These are phyloP conservation scores for Halictus ligatus DNA, from an alignment of 2,888 invertebrate species.

Conservation along the genomic window DNA sequence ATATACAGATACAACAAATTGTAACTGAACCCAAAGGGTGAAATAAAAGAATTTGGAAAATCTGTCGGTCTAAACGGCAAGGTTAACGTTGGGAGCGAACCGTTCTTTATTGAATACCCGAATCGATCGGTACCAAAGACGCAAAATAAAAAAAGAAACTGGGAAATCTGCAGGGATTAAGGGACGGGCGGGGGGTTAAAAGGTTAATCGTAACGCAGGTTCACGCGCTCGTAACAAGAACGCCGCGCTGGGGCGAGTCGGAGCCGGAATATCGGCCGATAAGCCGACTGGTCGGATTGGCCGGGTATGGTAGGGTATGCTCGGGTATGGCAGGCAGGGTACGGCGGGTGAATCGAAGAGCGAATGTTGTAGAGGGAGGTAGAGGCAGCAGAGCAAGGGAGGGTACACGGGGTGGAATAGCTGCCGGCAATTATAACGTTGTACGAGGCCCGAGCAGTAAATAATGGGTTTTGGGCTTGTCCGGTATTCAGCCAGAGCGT, in stretches of 20 bases:
- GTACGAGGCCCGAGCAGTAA: constrained; percentile 77
- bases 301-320: constrained; percentile 10
- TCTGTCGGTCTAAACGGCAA: not conserved
- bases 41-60: not conserved
- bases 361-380: constrained; percentile 5
- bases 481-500: constrained; percentile 81
- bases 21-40: too few species aligned
- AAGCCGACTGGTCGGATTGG: constrained; percentile 75
- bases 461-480: constrained; percentile 81
- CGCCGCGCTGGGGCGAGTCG: constrained; percentile 5
- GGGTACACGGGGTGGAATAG: constrained; percentile 69
- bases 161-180: not conserved
- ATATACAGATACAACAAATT: too few species aligned
- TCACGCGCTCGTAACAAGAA: constrained; percentile 52
- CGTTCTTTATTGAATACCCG: not conserved
- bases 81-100: not conserved
- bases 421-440: constrained; percentile 81
- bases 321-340: not conserved
- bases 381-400: constrained; percentile 14
- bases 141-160: not conserved
- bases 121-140: not conserved
- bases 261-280: constrained; percentile 61
- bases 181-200: not conserved
- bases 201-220: constrained; percentile 38
- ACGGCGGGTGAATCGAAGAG: constrained; percentile 38